Base-by-base conservation (phyloP, 2,888 invertebrate genomes). In the Exephanes ischioxanthus region DNA sequence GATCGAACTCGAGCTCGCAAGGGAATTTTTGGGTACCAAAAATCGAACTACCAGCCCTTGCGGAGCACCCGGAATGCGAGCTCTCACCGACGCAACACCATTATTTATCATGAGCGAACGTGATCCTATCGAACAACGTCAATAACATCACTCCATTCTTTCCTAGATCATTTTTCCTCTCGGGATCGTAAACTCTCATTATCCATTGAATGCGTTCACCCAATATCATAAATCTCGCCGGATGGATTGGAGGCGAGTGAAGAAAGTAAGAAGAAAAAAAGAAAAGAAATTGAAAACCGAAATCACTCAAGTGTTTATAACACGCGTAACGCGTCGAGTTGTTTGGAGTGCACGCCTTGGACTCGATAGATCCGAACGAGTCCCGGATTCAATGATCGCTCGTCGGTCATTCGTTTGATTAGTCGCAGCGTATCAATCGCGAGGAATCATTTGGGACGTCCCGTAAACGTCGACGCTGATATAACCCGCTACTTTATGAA, bases 21-120 rank as follows among this genome's bases (percentile, higher is more conserved):
- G 58, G 58, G 76, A 72, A 58, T 55, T 78, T 66, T 73, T 22
- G 4, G 55, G 48, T 68, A 16, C 58, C 16, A 53, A 45, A 76
- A 55, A 19, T 77, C 66, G 22, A 66, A 77, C 77, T 84, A 72
- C 22, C 53, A 55, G 73, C 84, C 73, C 76, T 81, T 58, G 45
- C 22, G 11, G 67, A 22, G 26, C 78, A 41, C 72, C 41, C 37
- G 71, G 41, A 53, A 55, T 68, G 22, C 11, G 30, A 48, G 2
- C 19, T 51, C 63, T 11, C 4, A 26, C 26, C 58, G 58, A 26
- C n/a, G 66, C 67, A 37, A 22, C 58, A 72, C 61, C 72, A 71
- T 86, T 82, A 84, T 79, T 84, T 72, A 86, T 82, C 71, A 26
- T 55, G 58, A 72, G 58, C 66, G 80, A 77, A 61, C 72, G 72